Percentiles rank a stretch among this genome's conserved stretches.
phyloP scores from a whole-genome alignment of 2,888 invertebrate genomes.

The Euspilapteryx auroguttella region DNA sequence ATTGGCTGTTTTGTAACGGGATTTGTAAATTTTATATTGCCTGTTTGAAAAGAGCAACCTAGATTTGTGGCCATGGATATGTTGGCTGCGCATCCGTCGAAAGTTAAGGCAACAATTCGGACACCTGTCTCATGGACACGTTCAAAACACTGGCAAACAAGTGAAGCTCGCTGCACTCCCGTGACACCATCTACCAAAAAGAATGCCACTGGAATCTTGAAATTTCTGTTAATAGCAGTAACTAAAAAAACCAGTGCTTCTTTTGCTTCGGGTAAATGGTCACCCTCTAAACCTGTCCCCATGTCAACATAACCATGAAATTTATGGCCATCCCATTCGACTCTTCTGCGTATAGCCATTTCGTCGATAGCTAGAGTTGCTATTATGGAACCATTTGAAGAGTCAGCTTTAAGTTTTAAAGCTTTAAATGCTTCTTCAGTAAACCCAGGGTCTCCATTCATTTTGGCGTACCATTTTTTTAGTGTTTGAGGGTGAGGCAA shows the following conservation, averaged over 20 bases:
- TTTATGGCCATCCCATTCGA: constrained; percentile 7
- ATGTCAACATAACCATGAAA: constrained; percentile 5
- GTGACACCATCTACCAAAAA: constrained; percentile 7
- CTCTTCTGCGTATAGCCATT: constrained; percentile 4
- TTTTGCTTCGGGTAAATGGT: constrained; percentile 4
- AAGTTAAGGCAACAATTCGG: constrained; percentile 5
- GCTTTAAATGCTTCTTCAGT: constrained; percentile 11
- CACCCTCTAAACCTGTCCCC: constrained; percentile 2
- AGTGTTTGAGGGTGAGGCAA: constrained; percentile 16
- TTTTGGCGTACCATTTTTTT: constrained; percentile 15
- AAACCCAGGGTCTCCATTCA: constrained; percentile 18
- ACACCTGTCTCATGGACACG: constrained; percentile 4
- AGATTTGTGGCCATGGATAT: constrained; percentile 9
- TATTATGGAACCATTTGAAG: neutral
- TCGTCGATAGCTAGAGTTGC: neutral
- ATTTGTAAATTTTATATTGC: constrained; percentile 6
- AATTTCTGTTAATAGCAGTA: constrained; percentile 7
- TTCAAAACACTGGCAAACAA: constrained; percentile 4
- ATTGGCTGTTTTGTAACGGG: constrained; percentile 1
- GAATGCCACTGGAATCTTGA: constrained; percentile 9
- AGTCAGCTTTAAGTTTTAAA: constrained; percentile 8
- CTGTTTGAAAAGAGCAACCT: constrained; percentile 9
- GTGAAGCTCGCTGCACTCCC: constrained; percentile 7
- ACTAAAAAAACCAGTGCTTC: constrained; percentile 8
- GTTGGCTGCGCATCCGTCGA: constrained; percentile 4